Conservation (phyloP, 30 jellyfish, hydroid and myxozoan species). For the Aurelia sp. region DNA sequence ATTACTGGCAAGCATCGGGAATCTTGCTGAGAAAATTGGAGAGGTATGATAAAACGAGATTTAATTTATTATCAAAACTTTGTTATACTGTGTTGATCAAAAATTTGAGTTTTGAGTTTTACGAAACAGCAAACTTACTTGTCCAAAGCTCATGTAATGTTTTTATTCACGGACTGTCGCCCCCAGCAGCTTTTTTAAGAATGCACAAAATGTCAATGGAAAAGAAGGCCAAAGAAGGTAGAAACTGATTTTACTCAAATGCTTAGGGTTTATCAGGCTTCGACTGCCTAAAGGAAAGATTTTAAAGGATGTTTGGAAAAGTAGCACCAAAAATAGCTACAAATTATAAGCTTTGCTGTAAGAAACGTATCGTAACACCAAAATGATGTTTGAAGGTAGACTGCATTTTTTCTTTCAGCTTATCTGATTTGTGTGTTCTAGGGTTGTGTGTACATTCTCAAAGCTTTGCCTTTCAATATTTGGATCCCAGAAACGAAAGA, state of each 20-base stretch:
- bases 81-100: background rate
- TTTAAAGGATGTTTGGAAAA: background rate
- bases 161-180: no score
- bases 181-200: no score
- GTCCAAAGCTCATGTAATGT: no score
- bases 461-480: constrained; percentile 66
- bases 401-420: no score
- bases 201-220: no score
- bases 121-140: no score
- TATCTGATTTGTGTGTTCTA: background rate
- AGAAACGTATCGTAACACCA: no score
- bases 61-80: background rate
- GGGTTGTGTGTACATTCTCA: constrained; percentile 69
- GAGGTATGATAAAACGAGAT: constrained; percentile 22
- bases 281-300: background rate
- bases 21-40: background rate
- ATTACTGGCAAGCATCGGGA: constrained; percentile 25
- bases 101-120: background rate
- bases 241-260: background rate
- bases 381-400: no score
- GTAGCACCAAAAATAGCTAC: background rate
- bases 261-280: background rate
- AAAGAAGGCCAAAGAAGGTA: no score
- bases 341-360: no score
- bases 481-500: constrained; percentile 83